Evolutionary conservation across 2,113 vertebrate species (phyloP), one percentile per base, ranked within the genome.

Genomic region (Prionailurus viverrinus): DNA sequence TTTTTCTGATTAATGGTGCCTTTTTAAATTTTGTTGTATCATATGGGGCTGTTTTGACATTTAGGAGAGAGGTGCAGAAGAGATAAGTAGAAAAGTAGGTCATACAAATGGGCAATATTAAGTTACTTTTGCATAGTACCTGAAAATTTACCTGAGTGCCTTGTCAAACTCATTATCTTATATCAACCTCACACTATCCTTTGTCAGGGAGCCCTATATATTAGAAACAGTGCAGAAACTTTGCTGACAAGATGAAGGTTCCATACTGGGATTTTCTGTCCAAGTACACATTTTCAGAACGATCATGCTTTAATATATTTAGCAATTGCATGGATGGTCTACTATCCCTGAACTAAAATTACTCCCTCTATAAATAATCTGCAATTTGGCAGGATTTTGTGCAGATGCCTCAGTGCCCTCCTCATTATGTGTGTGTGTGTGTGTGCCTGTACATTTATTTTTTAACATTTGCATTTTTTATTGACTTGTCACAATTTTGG

Each of bases 341-440:
- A n/a, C 91, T 61, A 39, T 92, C 45, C 11, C 36, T 41, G 55
- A 93, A 74, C 83, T 92, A 89, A 98, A 97, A 95, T 96, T 16
- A 61, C 58, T 73, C 79, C 88, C 18, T 91, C 91, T 81, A 82
- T 79, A 95, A 94, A 96, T 93, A 96, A 84, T 81, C 39, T 92
- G 29, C 69, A 89, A 5, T 81, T 96, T 97, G 92, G 45, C 87
- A 97, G 55, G 51, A 73, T 78, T 95, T 83, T 53, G 27, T 39
- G 0, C 89, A 68, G 61, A 93, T 91, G 73, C 74, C 13, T 85
- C 79, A 7, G 31, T 68, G 68, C 48, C 41, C 82, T 86, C 12
- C 12, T 93, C 48, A 23, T 65, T 95, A 4, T 58, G 25, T 79
- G 55, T 33, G 3, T 33, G 7, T 31, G 3, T 33, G 7, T 16